phyloP scores from a whole-genome alignment of 2,113 vertebrate genomes.

The Oenanthe oenanthe region DNA sequence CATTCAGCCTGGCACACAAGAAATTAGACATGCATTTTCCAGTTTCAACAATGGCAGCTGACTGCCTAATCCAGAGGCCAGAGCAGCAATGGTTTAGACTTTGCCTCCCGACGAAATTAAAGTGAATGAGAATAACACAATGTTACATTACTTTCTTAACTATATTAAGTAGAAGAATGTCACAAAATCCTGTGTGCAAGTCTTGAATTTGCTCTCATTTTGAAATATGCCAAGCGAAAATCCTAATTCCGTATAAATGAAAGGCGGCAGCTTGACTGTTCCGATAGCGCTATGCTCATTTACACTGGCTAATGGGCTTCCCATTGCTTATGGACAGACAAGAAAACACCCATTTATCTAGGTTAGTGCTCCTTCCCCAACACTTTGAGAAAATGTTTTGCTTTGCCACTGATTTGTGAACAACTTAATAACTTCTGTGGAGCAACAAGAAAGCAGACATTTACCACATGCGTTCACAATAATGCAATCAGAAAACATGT shows the following conservation, averaged over 20 bases:
- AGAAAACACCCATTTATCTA: slow-evolving; percentile 36
- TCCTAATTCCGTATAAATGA: neutral
- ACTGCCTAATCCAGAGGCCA: slow-evolving; percentile 19
- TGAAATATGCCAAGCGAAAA: neutral
- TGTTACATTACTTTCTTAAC: neutral
- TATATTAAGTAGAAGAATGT: neutral
- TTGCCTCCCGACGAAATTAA: neutral
- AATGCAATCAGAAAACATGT: slow-evolving; percentile 37
- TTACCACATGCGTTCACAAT: slow-evolving; percentile 44
- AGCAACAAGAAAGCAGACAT: slow-evolving; percentile 40
- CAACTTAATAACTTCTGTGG: slow-evolving; percentile 64
- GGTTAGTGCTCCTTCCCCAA: slow-evolving; percentile 4
- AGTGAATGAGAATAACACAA: neutral
- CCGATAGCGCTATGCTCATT: slow-evolving; percentile 15
- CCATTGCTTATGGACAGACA: slow-evolving; percentile 29
- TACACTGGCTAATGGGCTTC: slow-evolving; percentile 41
- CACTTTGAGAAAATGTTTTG: slow-evolving; percentile 43
- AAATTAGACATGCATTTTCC: slow-evolving; percentile 68
- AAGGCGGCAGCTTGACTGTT: neutral
- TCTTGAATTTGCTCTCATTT: neutral
- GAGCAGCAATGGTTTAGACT: neutral
- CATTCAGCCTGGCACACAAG: slow-evolving; percentile 48
- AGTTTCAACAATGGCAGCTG: slow-evolving; percentile 46
- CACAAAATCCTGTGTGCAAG: neutral
- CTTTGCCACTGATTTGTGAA: slow-evolving; percentile 40